Evolutionary conservation across 1,140 invertebrate species (phyloP).

Genomic region (Phymorhynchus buccinoides): DNA sequence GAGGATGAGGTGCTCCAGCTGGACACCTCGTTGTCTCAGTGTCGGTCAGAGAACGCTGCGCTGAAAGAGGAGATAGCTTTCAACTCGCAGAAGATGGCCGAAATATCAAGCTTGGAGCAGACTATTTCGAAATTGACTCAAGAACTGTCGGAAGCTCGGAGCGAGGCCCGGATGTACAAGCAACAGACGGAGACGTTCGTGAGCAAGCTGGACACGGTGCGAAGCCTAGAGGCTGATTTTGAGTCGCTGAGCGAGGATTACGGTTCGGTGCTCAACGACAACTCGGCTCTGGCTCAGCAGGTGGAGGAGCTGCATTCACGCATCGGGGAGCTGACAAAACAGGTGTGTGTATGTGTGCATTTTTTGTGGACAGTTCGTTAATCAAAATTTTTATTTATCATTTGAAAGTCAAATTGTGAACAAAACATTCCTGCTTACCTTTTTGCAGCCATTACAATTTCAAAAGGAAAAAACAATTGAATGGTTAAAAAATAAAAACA

Average conservation of each 20-base stretch:
- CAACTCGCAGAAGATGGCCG: slow-evolving; percentile 26
- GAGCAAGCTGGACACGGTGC: slow-evolving; percentile 51
- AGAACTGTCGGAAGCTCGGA: slow-evolving; percentile 38
- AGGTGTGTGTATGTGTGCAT: slow-evolving; percentile 6
- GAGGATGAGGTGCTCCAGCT: slow-evolving; percentile 31
- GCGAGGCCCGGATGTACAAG: slow-evolving; percentile 56
- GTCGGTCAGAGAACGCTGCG: not conserved
- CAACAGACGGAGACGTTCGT: slow-evolving; percentile 50
- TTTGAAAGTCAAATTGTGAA: no score
- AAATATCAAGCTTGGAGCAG: slow-evolving; percentile 32
- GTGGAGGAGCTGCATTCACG: slow-evolving; percentile 66
- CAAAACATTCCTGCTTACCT: not conserved
- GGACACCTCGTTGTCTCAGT: not conserved
- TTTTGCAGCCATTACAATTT: no score
- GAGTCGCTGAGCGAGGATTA: slow-evolving; percentile 62
- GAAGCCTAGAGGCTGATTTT: slow-evolving; percentile 60
- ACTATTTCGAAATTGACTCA: slow-evolving; percentile 1
- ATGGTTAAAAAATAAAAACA: no score
- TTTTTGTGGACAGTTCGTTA: not conserved
- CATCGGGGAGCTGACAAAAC: slow-evolving; percentile 49
- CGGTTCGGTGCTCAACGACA: slow-evolving; percentile 63
- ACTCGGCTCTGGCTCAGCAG: slow-evolving; percentile 64
- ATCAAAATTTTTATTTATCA: not conserved
- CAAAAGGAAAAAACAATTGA: no score
- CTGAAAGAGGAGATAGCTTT: slow-evolving; percentile 49